phyloP scores from a whole-genome alignment of 2,888 invertebrate species.

The Lordiphosa andalusiaca region DNA sequence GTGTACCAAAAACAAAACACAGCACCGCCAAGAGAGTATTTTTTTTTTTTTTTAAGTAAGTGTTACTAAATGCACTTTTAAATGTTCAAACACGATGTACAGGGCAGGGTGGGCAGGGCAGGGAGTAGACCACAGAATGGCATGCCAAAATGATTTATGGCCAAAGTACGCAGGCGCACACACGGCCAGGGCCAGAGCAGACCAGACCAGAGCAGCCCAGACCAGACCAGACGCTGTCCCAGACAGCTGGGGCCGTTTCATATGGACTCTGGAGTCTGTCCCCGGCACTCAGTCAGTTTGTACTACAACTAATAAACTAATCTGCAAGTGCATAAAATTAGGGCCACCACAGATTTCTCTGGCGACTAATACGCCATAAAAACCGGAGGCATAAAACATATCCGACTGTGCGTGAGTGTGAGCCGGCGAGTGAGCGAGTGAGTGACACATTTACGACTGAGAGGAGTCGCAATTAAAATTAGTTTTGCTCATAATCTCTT shows the following conservation, averaged over 20 bases:
- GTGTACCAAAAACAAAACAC: conserved; percentile 13
- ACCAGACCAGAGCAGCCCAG: conserved; percentile 4
- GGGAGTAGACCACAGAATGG: conserved; percentile 40
- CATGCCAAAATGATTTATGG: conserved; percentile 78
- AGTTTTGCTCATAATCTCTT: conserved; percentile 73
- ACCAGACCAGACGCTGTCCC: conserved; percentile 16
- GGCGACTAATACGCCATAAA: conserved; percentile 60
- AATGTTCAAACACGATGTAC: conserved; percentile 70
- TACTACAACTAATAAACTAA: conserved; percentile 74
- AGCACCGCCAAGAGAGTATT: conserved; percentile 26
- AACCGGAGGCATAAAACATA: conserved; percentile 47
- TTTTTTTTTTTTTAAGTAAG: conserved; percentile 67
- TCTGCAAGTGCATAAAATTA: conserved; percentile 75
- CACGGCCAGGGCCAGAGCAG: conserved; percentile 52
- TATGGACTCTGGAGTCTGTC: neutral
- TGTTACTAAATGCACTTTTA: conserved; percentile 79
- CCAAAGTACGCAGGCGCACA: conserved; percentile 75
- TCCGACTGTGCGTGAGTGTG: conserved; percentile 21
- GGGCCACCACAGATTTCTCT: conserved; percentile 53
- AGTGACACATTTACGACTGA: conserved; percentile 70
- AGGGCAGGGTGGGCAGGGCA: conserved; percentile 16
- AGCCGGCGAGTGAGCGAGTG: conserved; percentile 35
- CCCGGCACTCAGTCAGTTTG: conserved; percentile 62
- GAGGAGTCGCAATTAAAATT: conserved; percentile 63
- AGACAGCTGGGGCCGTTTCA: neutral